A percentile compares a stretch with the other conserved stretches of the same genome.
Conservation (phyloP, 2,113 vertebrate species). For the Trachemys scripta region DNA sequence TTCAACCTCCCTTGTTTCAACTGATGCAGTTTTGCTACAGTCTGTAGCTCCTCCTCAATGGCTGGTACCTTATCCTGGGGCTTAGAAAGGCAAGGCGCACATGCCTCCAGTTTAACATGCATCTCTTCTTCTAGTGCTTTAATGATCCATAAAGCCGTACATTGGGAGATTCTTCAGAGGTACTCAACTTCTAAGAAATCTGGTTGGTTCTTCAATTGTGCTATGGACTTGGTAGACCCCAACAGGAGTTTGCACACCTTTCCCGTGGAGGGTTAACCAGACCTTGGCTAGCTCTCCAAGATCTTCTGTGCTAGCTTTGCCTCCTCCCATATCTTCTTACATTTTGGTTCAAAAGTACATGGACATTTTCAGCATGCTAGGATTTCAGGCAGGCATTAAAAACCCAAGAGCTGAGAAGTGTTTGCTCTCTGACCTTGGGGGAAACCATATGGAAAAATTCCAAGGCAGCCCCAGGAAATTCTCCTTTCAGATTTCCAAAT, state of each 20-base stretch:
- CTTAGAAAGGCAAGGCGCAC: background rate
- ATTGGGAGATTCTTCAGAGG: background rate
- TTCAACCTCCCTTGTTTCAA: background rate
- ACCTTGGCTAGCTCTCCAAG: background rate
- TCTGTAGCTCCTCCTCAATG: background rate
- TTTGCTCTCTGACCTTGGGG: background rate
- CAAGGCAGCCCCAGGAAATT: background rate
- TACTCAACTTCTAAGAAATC: background rate
- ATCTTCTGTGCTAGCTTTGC: background rate
- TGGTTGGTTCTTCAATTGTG: background rate
- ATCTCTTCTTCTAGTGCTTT: background rate
- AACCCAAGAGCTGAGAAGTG: background rate
- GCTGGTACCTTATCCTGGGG: background rate
- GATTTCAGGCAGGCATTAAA: background rate
- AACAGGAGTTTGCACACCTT: background rate
- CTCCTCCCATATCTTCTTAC: background rate
- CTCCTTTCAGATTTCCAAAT: background rate
- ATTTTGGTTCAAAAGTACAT: background rate
- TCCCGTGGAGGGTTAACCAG: background rate
- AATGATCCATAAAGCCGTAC: background rate
- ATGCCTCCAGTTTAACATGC: background rate
- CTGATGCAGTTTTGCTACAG: background rate
- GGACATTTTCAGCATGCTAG: background rate
- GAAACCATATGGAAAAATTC: background rate
- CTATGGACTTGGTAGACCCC: background rate